These are phyloP conservation scores for Caenorhabditis zanzibari DNA, from an alignment of 2,888 invertebrate genomes.

Conservation along the genomic window DNA sequence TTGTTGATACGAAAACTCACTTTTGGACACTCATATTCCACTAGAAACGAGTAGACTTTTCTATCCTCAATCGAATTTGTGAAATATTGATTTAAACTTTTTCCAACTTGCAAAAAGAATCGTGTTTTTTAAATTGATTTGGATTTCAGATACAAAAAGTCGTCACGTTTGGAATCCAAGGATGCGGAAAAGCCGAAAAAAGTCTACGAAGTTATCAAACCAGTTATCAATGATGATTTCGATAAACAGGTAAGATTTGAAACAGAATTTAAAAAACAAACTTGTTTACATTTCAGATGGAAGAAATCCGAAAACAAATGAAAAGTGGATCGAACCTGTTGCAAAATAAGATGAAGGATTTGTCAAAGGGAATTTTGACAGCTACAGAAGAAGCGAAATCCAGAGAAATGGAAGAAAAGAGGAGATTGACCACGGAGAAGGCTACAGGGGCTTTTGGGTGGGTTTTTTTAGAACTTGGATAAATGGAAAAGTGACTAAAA, in stretches of 20 bases:
- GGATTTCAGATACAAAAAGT: conserved; percentile 78
- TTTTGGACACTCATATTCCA: conserved; percentile 29
- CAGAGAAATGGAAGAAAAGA: conserved; percentile 67
- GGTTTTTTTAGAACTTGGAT: background rate
- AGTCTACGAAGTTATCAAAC: conserved; percentile 79
- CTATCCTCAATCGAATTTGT: background rate
- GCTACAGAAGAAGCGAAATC: conserved; percentile 67
- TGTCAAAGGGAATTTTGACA: conserved; percentile 70
- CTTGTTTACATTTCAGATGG: conserved; percentile 80
- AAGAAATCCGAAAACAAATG: conserved; percentile 81
- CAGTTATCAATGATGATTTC: conserved; percentile 81
- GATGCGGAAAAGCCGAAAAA: conserved; percentile 74
- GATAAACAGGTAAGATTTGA: conserved; percentile 78
- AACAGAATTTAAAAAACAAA: no score
- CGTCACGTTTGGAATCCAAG: conserved; percentile 64
- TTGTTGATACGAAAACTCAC: conserved; percentile 26
- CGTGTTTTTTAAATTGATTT: background rate
- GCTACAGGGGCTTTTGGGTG: conserved; percentile 67
- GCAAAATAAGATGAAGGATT: conserved; percentile 74
- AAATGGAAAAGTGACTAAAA: no score
- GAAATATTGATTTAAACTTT: background rate
- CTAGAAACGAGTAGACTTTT: conserved; percentile 7
- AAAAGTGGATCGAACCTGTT: conserved; percentile 76
- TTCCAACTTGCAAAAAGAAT: conserved; percentile 1
- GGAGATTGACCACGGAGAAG: conserved; percentile 55